phyloP scores from a whole-genome alignment of 2,113 vertebrate genomes.

The Cromileptes altivelis region DNA sequence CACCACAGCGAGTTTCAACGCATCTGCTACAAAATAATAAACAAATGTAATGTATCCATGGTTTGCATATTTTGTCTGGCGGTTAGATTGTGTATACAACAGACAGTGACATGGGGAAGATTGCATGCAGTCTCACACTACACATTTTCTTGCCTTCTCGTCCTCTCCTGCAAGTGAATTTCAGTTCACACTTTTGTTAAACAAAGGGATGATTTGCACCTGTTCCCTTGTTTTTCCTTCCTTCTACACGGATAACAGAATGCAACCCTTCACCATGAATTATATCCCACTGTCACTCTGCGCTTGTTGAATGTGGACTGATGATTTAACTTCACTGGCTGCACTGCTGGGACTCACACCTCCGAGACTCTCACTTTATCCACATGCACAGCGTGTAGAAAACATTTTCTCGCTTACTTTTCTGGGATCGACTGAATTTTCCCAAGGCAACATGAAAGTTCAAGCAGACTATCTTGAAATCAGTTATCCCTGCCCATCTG shows the following conservation, averaged over 20 bases:
- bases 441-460: constrained; percentile 27
- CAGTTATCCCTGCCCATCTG: constrained; percentile 46
- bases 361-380: constrained; percentile 15
- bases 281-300: neutral
- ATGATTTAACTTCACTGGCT: constrained; percentile 1
- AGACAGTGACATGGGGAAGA: too few species aligned
- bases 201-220: neutral
- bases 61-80: too few species aligned
- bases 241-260: too few species aligned
- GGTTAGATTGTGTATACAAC: too few species aligned
- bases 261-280: neutral
- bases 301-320: neutral
- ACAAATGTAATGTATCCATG: too few species aligned
- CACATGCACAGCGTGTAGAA: constrained; percentile 3
- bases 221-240: neutral
- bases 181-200: neutral
- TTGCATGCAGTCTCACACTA: neutral
- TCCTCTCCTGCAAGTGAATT: neutral
- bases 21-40: too few species aligned
- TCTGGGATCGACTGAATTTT: constrained; percentile 12
- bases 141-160: too few species aligned
- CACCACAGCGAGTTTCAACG: too few species aligned
- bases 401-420: constrained; percentile 26
- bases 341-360: neutral
- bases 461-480: constrained; percentile 29